Base-by-base conservation (phyloP, 37 sponge, comb jelly and placozoan genomes). In the Aphrocallistes beatrix region DNA sequence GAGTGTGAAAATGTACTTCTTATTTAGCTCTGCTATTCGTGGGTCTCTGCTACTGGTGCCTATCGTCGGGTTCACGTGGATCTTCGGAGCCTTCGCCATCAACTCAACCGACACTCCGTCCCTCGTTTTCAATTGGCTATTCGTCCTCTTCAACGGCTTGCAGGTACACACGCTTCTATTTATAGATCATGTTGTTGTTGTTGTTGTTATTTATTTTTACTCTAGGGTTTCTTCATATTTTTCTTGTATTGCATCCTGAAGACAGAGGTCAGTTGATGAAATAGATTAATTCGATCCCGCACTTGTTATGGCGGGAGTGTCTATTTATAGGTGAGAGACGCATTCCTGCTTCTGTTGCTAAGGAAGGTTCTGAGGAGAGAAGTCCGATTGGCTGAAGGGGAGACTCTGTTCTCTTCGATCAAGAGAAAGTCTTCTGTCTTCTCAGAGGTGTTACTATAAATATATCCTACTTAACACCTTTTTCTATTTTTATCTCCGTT, bases 371-470 rank as follows among this genome's bases (percentile, higher is more conserved):
- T 60, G 28, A 60, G 75, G 34, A 19, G 75, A 3, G 75, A 60
- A 13, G n/a, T 60, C 75, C 75, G 75, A 60, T 60, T 60, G 75
- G 75, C 75, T 60, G 75, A 60, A 30, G 75, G 75, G 34, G 17
- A 60, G 34, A 19, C 75, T 13, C 34, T 60, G 17, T 60, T 60
- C 34, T 60, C 75, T 13, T 25, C 75, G n/a, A 60, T 60, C n/a
- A 8, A 19, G 3, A 60, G 75, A 28, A 60, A 60, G 21, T 13
- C 3, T n/a, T n/a, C n/a, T n/a, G n/a, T n/a, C n/a, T n/a, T n/a
- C n/a, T n/a, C n/a, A n/a, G n/a, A n/a, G n/a, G n/a, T n/a, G n/a
- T n/a, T n/a, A n/a, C n/a, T n/a, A n/a, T n/a, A n/a, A n/a, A n/a
- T n/a, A n/a, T n/a, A n/a, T n/a, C n/a, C n/a, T n/a, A n/a, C n/a